These are phyloP conservation scores for Otis tarda DNA, from an alignment of 2,113 vertebrate species.

Conservation along the genomic window DNA sequence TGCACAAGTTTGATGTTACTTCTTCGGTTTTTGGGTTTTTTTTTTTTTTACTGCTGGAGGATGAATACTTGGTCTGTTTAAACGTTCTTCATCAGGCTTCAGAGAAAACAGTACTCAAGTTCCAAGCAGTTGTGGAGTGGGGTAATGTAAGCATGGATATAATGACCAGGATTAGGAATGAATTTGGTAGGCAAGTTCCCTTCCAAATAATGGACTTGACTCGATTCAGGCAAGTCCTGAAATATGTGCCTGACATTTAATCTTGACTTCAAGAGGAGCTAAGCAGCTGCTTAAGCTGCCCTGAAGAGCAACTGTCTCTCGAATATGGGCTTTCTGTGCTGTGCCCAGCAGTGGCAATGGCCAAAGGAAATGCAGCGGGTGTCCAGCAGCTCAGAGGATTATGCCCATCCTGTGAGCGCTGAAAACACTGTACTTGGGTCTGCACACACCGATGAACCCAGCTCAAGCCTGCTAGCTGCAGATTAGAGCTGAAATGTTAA, in stretches of 20 bases:
- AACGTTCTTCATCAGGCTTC: not conserved
- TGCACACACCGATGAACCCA: not conserved
- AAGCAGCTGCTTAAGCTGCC: not conserved
- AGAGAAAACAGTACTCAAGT: not conserved
- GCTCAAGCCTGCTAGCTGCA: not conserved
- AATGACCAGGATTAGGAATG: not conserved
- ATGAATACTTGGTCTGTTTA: not conserved
- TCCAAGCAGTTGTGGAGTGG: not conserved
- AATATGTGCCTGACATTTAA: not conserved
- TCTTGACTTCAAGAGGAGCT: not conserved
- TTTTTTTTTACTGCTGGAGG: not conserved
- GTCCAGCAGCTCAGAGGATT: not conserved
- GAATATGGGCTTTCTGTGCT: not conserved
- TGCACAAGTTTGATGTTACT: not conserved
- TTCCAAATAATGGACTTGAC: not conserved
- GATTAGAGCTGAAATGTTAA: not conserved
- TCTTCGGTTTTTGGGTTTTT: not conserved
- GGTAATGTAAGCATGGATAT: not conserved
- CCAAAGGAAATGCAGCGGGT: not conserved
- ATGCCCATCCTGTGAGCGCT: rapidly evolving
- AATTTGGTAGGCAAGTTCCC: not conserved
- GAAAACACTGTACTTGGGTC: not conserved
- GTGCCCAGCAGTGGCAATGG: not conserved
- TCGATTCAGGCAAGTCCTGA: not conserved
- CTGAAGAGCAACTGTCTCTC: not conserved